phyloP scores from a whole-genome alignment of 1,140 invertebrate species.

The Heliconius congener region DNA sequence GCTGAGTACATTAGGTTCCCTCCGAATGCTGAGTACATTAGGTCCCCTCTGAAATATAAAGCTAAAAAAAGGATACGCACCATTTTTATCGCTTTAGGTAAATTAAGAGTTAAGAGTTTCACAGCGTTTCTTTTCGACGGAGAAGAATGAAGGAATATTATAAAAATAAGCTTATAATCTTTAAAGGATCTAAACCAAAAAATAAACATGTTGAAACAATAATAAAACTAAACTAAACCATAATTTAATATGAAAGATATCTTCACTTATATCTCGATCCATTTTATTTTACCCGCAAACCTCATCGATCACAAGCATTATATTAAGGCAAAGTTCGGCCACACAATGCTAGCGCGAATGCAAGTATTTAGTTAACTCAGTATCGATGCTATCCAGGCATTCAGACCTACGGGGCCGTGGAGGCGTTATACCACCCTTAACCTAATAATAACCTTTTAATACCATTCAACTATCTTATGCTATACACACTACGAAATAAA shows the following conservation, averaged over 20 bases:
- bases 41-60: too few species aligned
- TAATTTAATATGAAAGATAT: slow-evolving; percentile 1
- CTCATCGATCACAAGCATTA: slow-evolving; percentile 23
- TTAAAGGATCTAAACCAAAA: not conserved
- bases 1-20: too few species aligned
- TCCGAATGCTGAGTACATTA: too few species aligned
- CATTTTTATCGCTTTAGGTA: too few species aligned
- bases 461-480: slow-evolving; percentile 32
- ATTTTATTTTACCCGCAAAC: not conserved
- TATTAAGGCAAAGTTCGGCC: slow-evolving; percentile 33
- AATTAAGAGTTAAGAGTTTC: too few species aligned
- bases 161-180: too few species aligned
- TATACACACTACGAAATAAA: slow-evolving; percentile 40
- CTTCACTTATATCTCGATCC: not conserved
- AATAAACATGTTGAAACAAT: too few species aligned
- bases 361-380: slow-evolving; percentile 54
- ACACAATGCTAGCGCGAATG: slow-evolving; percentile 44
- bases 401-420: slow-evolving; percentile 45
- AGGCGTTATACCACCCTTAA: slow-evolving; percentile 57
- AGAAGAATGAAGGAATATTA: too few species aligned
- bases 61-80: too few species aligned
- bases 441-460: slow-evolving; percentile 49
- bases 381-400: slow-evolving; percentile 46
- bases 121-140: too few species aligned
- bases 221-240: not conserved